Conservation (phyloP, 1,140 invertebrate species). For the Orius insidiosus region DNA sequence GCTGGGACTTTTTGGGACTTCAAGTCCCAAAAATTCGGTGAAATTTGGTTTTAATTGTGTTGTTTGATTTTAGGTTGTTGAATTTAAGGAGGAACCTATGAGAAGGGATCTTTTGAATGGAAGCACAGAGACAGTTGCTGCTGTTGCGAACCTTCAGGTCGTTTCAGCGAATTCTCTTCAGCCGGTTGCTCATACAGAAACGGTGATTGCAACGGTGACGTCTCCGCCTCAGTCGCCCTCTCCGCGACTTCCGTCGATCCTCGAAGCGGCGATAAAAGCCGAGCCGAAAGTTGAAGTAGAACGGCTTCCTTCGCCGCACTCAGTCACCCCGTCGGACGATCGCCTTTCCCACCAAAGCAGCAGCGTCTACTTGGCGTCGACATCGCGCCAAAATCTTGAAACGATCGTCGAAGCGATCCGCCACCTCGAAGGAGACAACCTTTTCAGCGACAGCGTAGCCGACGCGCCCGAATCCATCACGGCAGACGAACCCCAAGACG, state of each 20-base stretch:
- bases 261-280: conserved; percentile 70
- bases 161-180: conserved; percentile 36
- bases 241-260: conserved; percentile 42
- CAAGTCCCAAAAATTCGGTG: too few relatives aligned
- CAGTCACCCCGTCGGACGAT: conserved; percentile 19
- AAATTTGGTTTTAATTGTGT: too few relatives aligned
- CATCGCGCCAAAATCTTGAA: conserved; percentile 82
- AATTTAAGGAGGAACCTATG: conserved; percentile 6
- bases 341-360: conserved; percentile 22
- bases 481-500: conserved; percentile 35
- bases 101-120: conserved; percentile 21
- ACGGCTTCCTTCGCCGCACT: conserved; percentile 29
- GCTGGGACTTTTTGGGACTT: too few relatives aligned
- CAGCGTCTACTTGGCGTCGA: conserved; percentile 54
- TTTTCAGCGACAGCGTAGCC: conserved; percentile 18
- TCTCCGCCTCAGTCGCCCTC: conserved; percentile 19
- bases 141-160: conserved; percentile 27
- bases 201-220: conserved; percentile 28
- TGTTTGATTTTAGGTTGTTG: background rate
- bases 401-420: conserved; percentile 96
- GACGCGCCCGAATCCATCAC: background rate
- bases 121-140: conserved; percentile 30
- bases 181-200: conserved; percentile 22
- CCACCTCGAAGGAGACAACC: conserved; percentile 64
- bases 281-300: conserved; percentile 73